Base-by-base conservation (phyloP, 2,113 vertebrate genomes). In the Prunella fulvescens region DNA sequence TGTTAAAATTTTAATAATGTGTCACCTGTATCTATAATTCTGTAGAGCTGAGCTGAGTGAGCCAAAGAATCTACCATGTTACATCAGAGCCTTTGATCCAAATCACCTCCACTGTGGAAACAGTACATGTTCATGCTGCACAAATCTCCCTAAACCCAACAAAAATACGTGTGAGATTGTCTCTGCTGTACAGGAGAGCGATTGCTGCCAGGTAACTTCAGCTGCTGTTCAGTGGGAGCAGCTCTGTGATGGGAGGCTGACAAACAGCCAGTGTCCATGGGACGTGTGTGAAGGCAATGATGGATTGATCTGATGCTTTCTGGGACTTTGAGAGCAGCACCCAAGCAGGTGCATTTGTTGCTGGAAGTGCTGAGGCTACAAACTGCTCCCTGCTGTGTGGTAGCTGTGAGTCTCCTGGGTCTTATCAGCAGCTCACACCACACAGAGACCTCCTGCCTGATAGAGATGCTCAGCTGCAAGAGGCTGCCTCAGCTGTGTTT, bases 1-100 rank as follows among this genome's bases (percentile, higher is more conserved):
- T 91, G 86, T 96, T 95, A 94, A 94, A 88, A 58, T 92, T 67
- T 95, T 95, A 97, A 96, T 92, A 95, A 97, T n/a, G 25, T 78
- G 86, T 78, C 1, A 0, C 24, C n/a, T 84, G 37, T 94, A 88
- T 94, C 93, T 96, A 33, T 88, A 93, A 83, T 88, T 93, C 83
- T 48, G 9, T 40, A 58, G 51, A 73, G 79, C 35, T 60, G 65
- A 95, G 58, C 62, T 65, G 61, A 77, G 69, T 1, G 5, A 90
- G 26, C 56, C 42, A 79, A 90, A 86, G 66, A 77, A 61, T 44
- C 45, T 80, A 45, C 66, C 5, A 4, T 12, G 56, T 92, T 94
- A 57, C 81, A 93, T 86, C 72, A 93, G 73, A 95, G 65, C 45
- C 76, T 94, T 96, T 91, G 61, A 93, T 94, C 93, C 76, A 62